Evolutionary conservation across 2,113 vertebrate genomes (phyloP).

Genomic region (Notothenia rossii): DNA sequence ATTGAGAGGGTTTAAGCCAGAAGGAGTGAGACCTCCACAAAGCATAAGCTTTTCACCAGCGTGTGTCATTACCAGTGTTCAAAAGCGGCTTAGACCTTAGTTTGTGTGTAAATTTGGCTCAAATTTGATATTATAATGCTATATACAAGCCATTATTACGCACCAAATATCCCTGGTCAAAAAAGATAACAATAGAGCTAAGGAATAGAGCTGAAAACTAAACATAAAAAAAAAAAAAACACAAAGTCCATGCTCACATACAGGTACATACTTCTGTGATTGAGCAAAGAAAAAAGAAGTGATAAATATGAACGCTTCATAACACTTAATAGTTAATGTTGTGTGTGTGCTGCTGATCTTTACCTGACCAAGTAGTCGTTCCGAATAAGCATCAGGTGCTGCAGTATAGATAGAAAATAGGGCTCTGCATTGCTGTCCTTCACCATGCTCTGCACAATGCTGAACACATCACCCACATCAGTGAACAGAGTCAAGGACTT

Average conservation of each 20-base stretch:
- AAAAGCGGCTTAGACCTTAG: slow-evolving; percentile 24
- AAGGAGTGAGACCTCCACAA: slow-evolving; percentile 42
- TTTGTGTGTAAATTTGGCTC: background rate
- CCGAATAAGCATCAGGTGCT: slow-evolving; percentile 94
- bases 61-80: slow-evolving; percentile 34
- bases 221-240: background rate
- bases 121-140: slow-evolving; percentile 10
- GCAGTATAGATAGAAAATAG: slow-evolving; percentile 96
- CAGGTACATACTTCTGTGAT: background rate
- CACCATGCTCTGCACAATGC: slow-evolving; percentile 89
- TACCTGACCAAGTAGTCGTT: slow-evolving; percentile 96
- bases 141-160: background rate
- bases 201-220: background rate
- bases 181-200: background rate
- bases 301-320: background rate
- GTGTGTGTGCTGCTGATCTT: slow-evolving; percentile 38
- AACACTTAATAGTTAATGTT: background rate
- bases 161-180: background rate
- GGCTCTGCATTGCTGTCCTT: slow-evolving; percentile 91
- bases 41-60: slow-evolving; percentile 40
- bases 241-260: background rate
- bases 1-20: slow-evolving; percentile 58
- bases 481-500: slow-evolving; percentile 88
- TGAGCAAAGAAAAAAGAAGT: background rate
- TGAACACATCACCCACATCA: slow-evolving; percentile 94